phyloP scores from a whole-genome alignment of 2,888 invertebrate genomes.

The Lasioglossum morio region DNA sequence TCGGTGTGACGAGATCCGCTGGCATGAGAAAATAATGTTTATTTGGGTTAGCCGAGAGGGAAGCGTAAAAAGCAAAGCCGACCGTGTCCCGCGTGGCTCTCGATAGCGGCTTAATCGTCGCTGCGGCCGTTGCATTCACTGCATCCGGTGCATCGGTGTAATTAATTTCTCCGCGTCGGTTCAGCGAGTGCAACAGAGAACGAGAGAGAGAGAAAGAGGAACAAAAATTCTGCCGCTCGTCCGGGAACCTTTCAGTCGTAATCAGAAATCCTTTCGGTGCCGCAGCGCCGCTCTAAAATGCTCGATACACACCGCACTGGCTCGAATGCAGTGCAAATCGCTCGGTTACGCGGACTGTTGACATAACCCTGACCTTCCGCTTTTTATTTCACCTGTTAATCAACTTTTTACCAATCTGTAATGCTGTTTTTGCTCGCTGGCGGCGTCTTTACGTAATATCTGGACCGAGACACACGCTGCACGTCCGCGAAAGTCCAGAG shows the following conservation, averaged over 20 bases:
- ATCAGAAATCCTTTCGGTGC: slow-evolving; percentile 25
- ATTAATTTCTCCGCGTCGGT: slow-evolving; percentile 41
- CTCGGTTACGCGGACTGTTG: background rate
- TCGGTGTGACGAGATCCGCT: slow-evolving; percentile 40
- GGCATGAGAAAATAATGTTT: slow-evolving; percentile 52
- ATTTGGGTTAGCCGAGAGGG: slow-evolving; percentile 56
- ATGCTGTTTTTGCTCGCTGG: background rate
- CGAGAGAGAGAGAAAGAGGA: background rate
- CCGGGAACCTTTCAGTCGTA: slow-evolving; percentile 40
- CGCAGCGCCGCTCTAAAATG: background rate
- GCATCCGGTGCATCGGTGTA: slow-evolving; percentile 39
- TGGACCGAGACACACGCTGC: background rate
- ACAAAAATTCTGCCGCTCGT: slow-evolving; percentile 19
- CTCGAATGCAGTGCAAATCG: background rate
- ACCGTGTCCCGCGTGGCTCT: background rate
- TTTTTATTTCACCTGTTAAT: background rate
- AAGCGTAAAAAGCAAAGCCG: slow-evolving; percentile 26
- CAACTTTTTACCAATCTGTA: background rate
- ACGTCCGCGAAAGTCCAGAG: background rate
- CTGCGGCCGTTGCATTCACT: slow-evolving; percentile 1
- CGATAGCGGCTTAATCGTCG: slow-evolving; percentile 35
- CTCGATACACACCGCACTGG: background rate
- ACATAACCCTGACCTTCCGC: background rate
- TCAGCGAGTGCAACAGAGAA: background rate
- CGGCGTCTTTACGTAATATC: background rate